These are phyloP conservation scores for Origma solitaria DNA, from an alignment of 2,113 vertebrate species.

Conservation along the genomic window DNA sequence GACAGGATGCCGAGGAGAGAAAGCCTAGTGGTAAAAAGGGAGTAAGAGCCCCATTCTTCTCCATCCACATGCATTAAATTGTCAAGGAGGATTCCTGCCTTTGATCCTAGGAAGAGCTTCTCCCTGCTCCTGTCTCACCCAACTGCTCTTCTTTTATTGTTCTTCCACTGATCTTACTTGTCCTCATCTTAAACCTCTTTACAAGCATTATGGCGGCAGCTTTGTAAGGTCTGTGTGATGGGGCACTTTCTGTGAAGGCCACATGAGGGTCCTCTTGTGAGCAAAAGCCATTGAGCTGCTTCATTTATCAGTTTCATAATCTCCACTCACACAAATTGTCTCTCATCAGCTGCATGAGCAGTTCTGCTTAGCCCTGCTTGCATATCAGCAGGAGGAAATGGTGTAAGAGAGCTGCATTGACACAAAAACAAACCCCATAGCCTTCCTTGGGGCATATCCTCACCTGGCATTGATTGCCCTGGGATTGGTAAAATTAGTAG, in stretches of 20 bases:
- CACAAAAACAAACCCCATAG: not conserved
- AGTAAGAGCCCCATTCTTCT: not conserved
- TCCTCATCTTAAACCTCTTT: not conserved
- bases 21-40: not conserved
- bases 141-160: not conserved
- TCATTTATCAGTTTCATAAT: conserved; percentile 4
- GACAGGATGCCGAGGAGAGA: not conserved
- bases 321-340: not conserved
- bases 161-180: not conserved
- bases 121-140: not conserved
- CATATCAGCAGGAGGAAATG: conserved; percentile 57
- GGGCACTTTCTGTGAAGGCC: not conserved
- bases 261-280: not conserved
- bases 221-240: not conserved
- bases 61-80: not conserved
- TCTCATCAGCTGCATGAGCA: not conserved
- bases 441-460: not conserved
- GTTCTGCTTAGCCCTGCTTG: not conserved
- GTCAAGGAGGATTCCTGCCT: not conserved
- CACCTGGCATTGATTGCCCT: not conserved
- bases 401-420: not conserved
- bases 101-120: not conserved
- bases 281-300: not conserved
- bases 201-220: not conserved
- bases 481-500: not conserved